Evolutionary conservation across 2,113 vertebrate species (phyloP), one percentile per base, ranked within the genome.

Genomic region (Nesogale talazaci): DNA sequence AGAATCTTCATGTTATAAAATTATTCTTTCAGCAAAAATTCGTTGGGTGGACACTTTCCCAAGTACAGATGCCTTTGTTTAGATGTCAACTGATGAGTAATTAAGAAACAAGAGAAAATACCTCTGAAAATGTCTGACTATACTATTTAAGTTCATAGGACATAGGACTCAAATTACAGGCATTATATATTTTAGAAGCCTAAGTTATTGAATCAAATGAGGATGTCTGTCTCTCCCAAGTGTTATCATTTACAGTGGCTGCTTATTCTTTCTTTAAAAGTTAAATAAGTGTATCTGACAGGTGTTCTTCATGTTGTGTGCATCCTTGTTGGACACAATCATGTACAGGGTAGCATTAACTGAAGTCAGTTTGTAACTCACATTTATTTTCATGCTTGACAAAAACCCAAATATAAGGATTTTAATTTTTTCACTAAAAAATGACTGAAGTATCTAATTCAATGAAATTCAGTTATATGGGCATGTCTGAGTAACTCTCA

Each of bases 401-500:
- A 83, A 19, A 70, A 25, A 80, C 91, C 15, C 34, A 80, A 75
- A 65, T 42, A 70, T 57, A 92, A 38, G 1, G 59, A 29, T 79
- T 52, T 94, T 94, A 67, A 56, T 12, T 83, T 42, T 95, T 93
- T 76, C n/a, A n/a, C n/a, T n/a, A n/a, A n/a, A n/a, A n/a, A 63
- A 88, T 86, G 69, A 76, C 40, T 78, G 12, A 75, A 72, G 10
- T 88, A 70, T 40, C 2, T 92, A 86, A 88, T 86, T 80, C 19
- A 86, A 56, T 76, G 56, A 84, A 57, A 86, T 93, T 88, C 17
- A 79, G 2, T 86, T 92, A 72, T n/a, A n/a, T 77, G 80, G 17
- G 36, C 65, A 65, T 63, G n/a, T 61, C 22, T 81, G 84, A 90
- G n/a, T 88, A 94, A 92, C 88, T 96, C 22, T 94, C 52, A 94